Conservation (phyloP, 1,140 invertebrate genomes). For the Cydia splendana region DNA sequence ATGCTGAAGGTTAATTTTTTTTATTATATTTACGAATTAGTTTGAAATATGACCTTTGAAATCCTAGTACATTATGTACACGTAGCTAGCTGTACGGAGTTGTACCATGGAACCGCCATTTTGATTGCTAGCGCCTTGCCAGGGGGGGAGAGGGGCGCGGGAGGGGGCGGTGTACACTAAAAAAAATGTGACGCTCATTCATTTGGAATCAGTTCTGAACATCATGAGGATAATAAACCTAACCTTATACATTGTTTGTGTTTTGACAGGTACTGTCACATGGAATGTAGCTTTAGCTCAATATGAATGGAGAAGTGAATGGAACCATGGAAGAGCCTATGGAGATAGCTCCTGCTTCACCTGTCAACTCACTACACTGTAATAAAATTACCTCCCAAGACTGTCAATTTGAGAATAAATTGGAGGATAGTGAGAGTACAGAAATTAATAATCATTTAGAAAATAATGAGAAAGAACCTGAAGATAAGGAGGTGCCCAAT, state of each 20-base stretch:
- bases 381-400: conserved; percentile 36
- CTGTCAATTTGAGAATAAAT: conserved; percentile 39
- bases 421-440: conserved; percentile 40
- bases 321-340: conserved; percentile 58
- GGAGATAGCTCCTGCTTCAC: conserved; percentile 43
- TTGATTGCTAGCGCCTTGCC: conserved; percentile 71
- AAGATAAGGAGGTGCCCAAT: conserved; percentile 34
- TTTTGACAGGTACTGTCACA: conserved; percentile 64
- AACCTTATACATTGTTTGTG: conserved; percentile 53
- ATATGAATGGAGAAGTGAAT: conserved; percentile 68
- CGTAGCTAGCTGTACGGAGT: conserved; percentile 62
- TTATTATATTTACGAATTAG: conserved; percentile 23
- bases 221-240: conserved; percentile 50
- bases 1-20: background rate
- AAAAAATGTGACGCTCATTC: conserved; percentile 67
- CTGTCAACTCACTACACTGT: conserved; percentile 31
- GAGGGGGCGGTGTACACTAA: conserved; percentile 58
- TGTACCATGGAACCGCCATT: conserved; percentile 72
- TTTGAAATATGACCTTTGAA: conserved; percentile 46
- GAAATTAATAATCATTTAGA: conserved; percentile 42
- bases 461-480: conserved; percentile 32
- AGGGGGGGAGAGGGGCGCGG: conserved; percentile 54
- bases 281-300: conserved; percentile 58
- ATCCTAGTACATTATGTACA: conserved; percentile 54
- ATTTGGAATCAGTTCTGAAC: conserved; percentile 45